phyloP scores from a whole-genome alignment of 2,797 vertebrate genomes.

The Galago senegalensis region DNA sequence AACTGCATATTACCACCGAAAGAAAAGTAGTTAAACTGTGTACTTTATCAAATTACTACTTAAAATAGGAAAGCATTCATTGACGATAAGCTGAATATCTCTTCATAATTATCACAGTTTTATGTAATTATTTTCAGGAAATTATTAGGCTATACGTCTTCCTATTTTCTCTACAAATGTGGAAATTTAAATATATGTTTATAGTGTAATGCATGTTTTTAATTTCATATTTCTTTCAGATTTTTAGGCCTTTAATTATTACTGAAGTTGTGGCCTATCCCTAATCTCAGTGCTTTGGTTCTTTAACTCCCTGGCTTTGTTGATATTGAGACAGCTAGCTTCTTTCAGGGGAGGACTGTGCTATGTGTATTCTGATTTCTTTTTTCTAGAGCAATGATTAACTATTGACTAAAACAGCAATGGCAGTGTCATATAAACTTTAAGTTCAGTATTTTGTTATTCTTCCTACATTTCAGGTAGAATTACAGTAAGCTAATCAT shows the following conservation, averaged over 20 bases:
- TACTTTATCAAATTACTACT: neutral
- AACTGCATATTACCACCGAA: neutral
- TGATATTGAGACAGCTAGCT: neutral
- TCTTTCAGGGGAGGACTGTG: neutral
- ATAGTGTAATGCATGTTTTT: neutral
- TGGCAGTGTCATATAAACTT: neutral
- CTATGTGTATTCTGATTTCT: neutral
- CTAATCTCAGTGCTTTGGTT: neutral
- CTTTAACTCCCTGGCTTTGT: neutral
- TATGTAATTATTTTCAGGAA: slow-evolving; percentile 25
- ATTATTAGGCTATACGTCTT: neutral
- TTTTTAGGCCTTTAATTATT: neutral
- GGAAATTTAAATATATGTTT: neutral
- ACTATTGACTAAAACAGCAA: neutral
- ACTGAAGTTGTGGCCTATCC: neutral
- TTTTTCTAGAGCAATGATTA: neutral
- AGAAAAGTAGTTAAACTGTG: neutral
- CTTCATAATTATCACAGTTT: neutral
- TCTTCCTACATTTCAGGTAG: neutral
- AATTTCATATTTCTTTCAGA: neutral
- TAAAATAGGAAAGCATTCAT: neutral
- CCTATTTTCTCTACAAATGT: slow-evolving; percentile 24
- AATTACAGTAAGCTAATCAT: neutral
- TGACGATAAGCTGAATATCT: neutral
- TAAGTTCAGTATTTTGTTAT: neutral